Conservation (phyloP, 1,140 invertebrate genomes). For the Contarinia nasturtii region DNA sequence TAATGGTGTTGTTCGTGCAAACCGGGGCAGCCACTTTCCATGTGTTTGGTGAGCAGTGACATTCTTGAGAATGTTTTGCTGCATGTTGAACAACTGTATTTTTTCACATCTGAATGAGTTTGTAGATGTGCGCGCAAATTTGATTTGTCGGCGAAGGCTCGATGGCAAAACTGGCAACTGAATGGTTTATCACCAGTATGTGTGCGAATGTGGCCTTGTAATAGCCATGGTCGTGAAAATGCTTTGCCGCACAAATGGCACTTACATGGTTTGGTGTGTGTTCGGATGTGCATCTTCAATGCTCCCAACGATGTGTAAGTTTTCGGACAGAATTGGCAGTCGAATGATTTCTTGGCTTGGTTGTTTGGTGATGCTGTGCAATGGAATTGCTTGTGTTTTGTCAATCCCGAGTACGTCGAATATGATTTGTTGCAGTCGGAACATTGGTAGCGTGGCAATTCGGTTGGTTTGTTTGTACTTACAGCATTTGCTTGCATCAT, state of each 20-base stretch:
- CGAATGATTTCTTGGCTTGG: slow-evolving; percentile 76
- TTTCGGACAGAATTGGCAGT: slow-evolving; percentile 92
- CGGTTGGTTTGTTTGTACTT: not conserved
- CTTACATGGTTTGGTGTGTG: slow-evolving; percentile 94
- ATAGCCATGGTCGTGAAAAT: slow-evolving; percentile 89
- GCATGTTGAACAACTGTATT: slow-evolving; percentile 84
- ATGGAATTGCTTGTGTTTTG: slow-evolving; percentile 92
- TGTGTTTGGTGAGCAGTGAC: slow-evolving; percentile 84
- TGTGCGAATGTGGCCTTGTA: slow-evolving; percentile 86
- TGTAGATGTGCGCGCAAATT: slow-evolving; percentile 92
- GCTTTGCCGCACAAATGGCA: slow-evolving; percentile 93
- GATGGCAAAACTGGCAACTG: slow-evolving; percentile 80
- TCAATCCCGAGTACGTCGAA: slow-evolving; percentile 87
- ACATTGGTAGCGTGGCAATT: slow-evolving; percentile 56
- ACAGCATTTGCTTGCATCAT: slow-evolving; percentile 11
- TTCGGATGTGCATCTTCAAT: slow-evolving; percentile 96
- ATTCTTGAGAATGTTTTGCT: slow-evolving; percentile 93
- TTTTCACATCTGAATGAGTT: slow-evolving; percentile 94
- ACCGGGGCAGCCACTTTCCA: slow-evolving; percentile 61
- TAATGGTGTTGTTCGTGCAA: too few relatives aligned
- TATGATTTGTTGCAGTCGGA: slow-evolving; percentile 87
- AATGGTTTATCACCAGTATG: slow-evolving; percentile 96
- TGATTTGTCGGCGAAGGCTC: slow-evolving; percentile 90
- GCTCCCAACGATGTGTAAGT: slow-evolving; percentile 88
- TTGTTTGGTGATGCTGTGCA: slow-evolving; percentile 68